Evolutionary conservation across 2,888 invertebrate genomes (phyloP).

Genomic region (Tinea trinotella): DNA sequence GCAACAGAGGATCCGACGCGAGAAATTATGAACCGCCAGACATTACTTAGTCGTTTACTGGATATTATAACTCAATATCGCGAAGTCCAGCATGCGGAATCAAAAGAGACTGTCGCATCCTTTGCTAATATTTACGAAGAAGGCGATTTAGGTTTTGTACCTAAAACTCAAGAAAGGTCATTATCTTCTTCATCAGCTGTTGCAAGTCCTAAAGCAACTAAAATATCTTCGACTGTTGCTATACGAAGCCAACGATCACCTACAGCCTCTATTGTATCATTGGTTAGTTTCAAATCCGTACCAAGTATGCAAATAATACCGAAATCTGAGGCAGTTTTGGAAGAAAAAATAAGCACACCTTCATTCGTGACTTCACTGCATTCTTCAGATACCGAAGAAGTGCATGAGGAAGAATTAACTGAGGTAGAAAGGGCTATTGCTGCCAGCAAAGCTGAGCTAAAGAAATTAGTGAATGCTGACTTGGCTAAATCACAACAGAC

Average conservation of each 20-base stretch:
- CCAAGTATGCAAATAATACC: slow-evolving; percentile 48
- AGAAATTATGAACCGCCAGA: slow-evolving; percentile 57
- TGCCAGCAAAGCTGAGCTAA: slow-evolving; percentile 47
- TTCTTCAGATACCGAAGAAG: slow-evolving; percentile 31
- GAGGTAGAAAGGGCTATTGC: slow-evolving; percentile 42
- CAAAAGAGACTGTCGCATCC: slow-evolving; percentile 59
- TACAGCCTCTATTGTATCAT: slow-evolving; percentile 26
- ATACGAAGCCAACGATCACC: slow-evolving; percentile 27
- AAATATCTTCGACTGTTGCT: slow-evolving; percentile 26
- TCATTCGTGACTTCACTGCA: slow-evolving; percentile 50
- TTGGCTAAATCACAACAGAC: slow-evolving; percentile 41
- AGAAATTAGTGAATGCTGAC: slow-evolving; percentile 55
- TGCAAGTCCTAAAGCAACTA: slow-evolving; percentile 25
- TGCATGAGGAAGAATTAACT: slow-evolving; percentile 31
- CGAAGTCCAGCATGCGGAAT: slow-evolving; percentile 49
- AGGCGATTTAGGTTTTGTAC: slow-evolving; percentile 79
- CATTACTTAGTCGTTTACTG: slow-evolving; percentile 70
- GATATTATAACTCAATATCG: slow-evolving; percentile 60
- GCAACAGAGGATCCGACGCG: slow-evolving; percentile 39
- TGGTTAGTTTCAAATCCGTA: slow-evolving; percentile 47
- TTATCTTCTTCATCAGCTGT: slow-evolving; percentile 27
- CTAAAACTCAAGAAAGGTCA: slow-evolving; percentile 49
- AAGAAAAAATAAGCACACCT: slow-evolving; percentile 42
- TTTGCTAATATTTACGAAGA: slow-evolving; percentile 70
- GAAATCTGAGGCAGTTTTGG: slow-evolving; percentile 29